Percentiles rank a stretch among this genome's conserved stretches.
Conservation (phyloP, 2,113 vertebrate genomes). For the Climacteris rufus region DNA sequence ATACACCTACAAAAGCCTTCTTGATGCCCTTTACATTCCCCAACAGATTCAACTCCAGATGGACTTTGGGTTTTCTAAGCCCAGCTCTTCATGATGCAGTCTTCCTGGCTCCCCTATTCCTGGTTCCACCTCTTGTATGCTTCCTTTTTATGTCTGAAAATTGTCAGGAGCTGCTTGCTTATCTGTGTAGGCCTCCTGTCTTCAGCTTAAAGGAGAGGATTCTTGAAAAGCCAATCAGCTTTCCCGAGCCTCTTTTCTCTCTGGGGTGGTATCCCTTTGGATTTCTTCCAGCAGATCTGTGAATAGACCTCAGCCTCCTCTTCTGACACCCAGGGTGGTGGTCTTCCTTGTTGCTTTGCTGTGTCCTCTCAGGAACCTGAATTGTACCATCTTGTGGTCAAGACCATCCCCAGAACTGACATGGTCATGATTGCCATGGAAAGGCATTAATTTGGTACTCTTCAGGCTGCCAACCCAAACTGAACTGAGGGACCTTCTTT, state of each 20-base stretch:
- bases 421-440: not conserved
- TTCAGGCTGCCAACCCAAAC: not conserved
- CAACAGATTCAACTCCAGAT: not conserved
- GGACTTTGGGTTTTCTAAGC: not conserved
- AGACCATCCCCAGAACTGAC: not conserved
- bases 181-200: not conserved
- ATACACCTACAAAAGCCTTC: not conserved
- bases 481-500: not conserved
- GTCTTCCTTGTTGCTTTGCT: not conserved
- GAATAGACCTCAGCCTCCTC: not conserved
- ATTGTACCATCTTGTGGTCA: not conserved
- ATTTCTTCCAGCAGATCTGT: not conserved
- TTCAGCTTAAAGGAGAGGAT: not conserved
- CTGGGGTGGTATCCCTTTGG: not conserved
- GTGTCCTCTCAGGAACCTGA: not conserved
- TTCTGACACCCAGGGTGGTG: not conserved
- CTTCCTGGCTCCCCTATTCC: not conserved
- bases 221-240: not conserved
- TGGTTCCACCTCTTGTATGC: not conserved
- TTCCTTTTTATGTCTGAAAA: not conserved
- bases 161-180: not conserved
- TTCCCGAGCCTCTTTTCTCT: not conserved
- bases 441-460: not conserved
- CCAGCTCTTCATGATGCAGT: not conserved
- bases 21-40: not conserved